Percentiles rank a stretch among this genome's conserved stretches.
These are phyloP conservation scores for Paramisgurnus dabryanus DNA, from an alignment of 2,113 vertebrate species.

Conservation along the genomic window DNA sequence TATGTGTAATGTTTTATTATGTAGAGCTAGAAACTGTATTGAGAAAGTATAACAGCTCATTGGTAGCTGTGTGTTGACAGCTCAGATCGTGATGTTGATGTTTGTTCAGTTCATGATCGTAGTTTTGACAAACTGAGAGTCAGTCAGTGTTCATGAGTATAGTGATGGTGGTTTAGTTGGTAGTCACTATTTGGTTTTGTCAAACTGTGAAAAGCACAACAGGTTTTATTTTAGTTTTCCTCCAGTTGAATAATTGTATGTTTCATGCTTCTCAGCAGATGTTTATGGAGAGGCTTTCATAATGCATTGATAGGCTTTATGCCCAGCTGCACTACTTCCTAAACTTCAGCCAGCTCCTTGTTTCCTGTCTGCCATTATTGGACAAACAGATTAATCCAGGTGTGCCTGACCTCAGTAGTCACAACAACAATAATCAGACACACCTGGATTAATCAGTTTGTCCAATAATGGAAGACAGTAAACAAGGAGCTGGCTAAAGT, in stretches of 20 bases:
- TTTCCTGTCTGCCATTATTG: too few relatives aligned
- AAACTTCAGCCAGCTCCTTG: too few relatives aligned
- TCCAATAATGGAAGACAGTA: too few relatives aligned
- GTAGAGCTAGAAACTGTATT: conserved; percentile 26
- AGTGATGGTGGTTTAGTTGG: neutral
- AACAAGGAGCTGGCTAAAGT: too few relatives aligned
- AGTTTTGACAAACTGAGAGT: conserved; percentile 55
- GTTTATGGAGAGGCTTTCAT: neutral
- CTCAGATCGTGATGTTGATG: conserved; percentile 46
- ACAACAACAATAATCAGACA: too few relatives aligned
- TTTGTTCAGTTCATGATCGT: conserved; percentile 66
- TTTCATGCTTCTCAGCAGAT: neutral
- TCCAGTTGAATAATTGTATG: neutral
- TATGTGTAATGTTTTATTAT: conserved; percentile 59
- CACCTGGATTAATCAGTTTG: too few relatives aligned
- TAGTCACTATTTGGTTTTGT: neutral
- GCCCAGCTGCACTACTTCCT: too few relatives aligned
- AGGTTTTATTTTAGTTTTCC: neutral
- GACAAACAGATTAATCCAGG: too few relatives aligned
- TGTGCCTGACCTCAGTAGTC: too few relatives aligned
- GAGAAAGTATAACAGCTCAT: neutral
- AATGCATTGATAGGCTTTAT: neutral
- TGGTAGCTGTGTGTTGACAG: conserved; percentile 28
- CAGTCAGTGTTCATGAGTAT: conserved; percentile 36
- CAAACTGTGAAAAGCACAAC: conserved; percentile 22